Percentiles rank a stretch among this genome's conserved stretches.
Conservation (phyloP, 2,888 invertebrate genomes). For the Ennomos erosarius region DNA sequence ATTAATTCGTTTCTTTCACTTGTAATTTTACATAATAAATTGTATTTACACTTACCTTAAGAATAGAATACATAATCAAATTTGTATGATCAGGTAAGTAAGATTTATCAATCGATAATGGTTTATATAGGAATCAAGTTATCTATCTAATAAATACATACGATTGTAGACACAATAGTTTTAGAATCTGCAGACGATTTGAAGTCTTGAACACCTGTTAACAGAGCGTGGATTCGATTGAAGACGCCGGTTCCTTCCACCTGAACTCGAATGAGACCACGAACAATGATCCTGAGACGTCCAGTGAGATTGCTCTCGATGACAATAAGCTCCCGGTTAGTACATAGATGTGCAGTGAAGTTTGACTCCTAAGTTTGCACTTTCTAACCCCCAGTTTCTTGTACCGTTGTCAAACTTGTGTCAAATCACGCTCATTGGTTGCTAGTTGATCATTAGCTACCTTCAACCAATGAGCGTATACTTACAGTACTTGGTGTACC, state of each 20-base stretch:
- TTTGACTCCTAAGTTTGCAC: too few species aligned
- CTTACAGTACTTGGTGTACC: too few species aligned
- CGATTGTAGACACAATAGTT: neutral
- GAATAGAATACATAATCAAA: slow-evolving; percentile 1
- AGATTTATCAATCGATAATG: neutral
- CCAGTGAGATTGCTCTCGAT: slow-evolving; percentile 88
- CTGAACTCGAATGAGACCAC: slow-evolving; percentile 90
- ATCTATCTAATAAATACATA: too few species aligned
- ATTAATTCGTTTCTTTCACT: slow-evolving; percentile 18
- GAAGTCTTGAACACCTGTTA: slow-evolving; percentile 24
- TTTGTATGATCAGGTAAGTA: slow-evolving; percentile 16
- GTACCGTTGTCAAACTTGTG: too few species aligned
- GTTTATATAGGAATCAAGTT: too few species aligned
- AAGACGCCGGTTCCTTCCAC: slow-evolving; percentile 90
- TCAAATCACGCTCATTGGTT: too few species aligned
- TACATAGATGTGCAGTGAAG: too few species aligned
- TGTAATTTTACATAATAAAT: slow-evolving; percentile 16
- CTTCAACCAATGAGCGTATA: too few species aligned
- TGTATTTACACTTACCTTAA: neutral
- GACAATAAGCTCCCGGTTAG: slow-evolving; percentile 88
- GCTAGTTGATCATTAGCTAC: too few species aligned
- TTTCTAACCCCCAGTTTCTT: too few species aligned
- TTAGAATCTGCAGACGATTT: slow-evolving; percentile 27
- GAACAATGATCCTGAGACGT: slow-evolving; percentile 88
- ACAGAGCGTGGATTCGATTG: slow-evolving; percentile 94